Evolutionary conservation across 2,113 vertebrate genomes (phyloP).

Genomic region (Probosciger aterrimus): DNA sequence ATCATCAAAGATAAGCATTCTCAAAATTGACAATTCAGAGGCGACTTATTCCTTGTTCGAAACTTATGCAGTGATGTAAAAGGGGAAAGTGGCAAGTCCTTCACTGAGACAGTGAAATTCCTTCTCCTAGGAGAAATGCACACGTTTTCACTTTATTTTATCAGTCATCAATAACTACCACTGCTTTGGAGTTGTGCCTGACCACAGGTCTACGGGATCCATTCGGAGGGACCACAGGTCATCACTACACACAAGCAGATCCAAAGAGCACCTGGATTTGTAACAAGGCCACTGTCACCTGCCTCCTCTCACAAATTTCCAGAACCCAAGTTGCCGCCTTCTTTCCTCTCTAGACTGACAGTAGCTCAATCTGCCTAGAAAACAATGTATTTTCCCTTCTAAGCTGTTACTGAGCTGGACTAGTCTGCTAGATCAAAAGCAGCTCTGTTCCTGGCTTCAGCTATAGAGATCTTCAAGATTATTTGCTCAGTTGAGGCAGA

Average conservation of each 20-base stretch:
- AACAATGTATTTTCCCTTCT: neutral
- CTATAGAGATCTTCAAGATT: neutral
- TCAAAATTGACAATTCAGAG: neutral
- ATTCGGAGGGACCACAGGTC: neutral
- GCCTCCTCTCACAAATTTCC: neutral
- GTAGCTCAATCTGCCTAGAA: neutral
- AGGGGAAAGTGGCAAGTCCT: neutral
- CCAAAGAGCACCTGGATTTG: neutral
- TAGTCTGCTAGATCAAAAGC: neutral
- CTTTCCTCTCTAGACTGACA: neutral
- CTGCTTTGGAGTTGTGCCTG: neutral
- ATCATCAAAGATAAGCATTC: neutral
- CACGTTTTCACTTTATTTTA: neutral
- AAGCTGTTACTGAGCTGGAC: neutral
- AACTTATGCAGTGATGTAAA: neutral
- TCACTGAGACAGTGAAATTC: neutral
- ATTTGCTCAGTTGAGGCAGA: neutral
- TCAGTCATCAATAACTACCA: neutral
- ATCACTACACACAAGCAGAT: neutral
- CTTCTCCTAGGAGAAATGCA: neutral
- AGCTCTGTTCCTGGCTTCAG: neutral
- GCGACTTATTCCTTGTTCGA: neutral
- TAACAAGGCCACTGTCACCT: neutral
- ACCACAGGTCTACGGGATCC: neutral
- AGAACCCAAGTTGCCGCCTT: neutral